Conservation (phyloP, 1,140 invertebrate species). For the Drosophila nannoptera region DNA sequence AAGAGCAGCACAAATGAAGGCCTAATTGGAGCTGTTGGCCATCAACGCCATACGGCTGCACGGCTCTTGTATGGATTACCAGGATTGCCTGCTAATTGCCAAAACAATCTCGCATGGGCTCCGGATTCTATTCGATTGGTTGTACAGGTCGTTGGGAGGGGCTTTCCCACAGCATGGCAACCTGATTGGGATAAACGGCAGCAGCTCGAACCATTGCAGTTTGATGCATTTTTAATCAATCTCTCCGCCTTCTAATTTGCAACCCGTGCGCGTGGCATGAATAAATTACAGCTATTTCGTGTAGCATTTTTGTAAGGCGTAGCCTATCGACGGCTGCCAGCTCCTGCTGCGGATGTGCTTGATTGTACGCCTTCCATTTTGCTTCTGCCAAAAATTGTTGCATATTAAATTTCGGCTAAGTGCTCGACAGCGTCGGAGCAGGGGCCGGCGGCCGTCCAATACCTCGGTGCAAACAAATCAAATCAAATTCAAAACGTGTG, state of each 20-base stretch:
- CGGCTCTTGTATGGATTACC: too few relatives aligned
- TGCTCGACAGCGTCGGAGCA: slow-evolving; percentile 28
- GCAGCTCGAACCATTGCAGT: slow-evolving; percentile 51
- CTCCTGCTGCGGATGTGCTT: slow-evolving; percentile 47
- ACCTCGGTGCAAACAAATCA: slow-evolving; percentile 60
- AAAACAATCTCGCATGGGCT: slow-evolving; percentile 69
- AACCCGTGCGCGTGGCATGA: slow-evolving; percentile 64
- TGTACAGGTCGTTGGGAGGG: background rate
- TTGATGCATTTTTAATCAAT: slow-evolving; percentile 70
- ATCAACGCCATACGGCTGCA: too few relatives aligned
- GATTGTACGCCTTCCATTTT: slow-evolving; percentile 45
- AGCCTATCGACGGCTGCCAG: slow-evolving; percentile 9
- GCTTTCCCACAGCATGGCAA: background rate
- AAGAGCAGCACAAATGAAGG: too few relatives aligned
- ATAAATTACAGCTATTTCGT: slow-evolving; percentile 70
- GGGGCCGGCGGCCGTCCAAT: background rate
- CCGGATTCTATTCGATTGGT: background rate
- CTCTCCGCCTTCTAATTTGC: background rate
- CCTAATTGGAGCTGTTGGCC: too few relatives aligned
- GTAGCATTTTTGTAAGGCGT: slow-evolving; percentile 48
- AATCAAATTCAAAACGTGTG: slow-evolving; percentile 64
- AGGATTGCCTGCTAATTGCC: slow-evolving; percentile 1
- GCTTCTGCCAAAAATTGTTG: slow-evolving; percentile 67
- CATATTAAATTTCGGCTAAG: slow-evolving; percentile 72
- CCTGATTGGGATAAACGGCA: slow-evolving; percentile 4